Evolutionary conservation across 1,140 invertebrate species (phyloP).

Genomic region (Theocolax elegans): DNA sequence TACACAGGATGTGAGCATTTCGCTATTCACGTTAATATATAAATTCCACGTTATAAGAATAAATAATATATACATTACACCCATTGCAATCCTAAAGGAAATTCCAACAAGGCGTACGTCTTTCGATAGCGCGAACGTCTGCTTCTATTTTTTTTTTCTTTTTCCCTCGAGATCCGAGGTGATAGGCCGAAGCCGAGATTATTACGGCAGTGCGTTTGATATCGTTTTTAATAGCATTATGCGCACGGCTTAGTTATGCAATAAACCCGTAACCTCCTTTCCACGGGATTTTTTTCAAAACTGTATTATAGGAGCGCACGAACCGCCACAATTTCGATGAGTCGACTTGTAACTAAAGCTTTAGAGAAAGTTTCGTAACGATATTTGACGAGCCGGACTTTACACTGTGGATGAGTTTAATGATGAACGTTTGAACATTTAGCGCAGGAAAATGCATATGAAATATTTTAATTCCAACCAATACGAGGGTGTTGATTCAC

Average conservation of each 20-base stretch:
- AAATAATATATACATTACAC: too few relatives aligned
- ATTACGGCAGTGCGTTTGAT: conserved; percentile 22
- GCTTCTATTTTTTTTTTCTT: neutral
- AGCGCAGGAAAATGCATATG: too few relatives aligned
- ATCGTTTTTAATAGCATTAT: conserved; percentile 33
- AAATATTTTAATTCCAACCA: too few relatives aligned
- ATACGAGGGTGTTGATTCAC: too few relatives aligned
- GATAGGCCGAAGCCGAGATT: neutral
- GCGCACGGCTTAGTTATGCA: neutral
- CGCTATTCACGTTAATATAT: too few relatives aligned
- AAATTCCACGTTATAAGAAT: too few relatives aligned
- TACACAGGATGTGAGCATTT: too few relatives aligned
- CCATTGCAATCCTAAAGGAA: too few relatives aligned
- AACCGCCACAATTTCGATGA: neutral
- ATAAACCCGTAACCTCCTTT: conserved; percentile 21
- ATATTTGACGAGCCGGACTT: neutral
- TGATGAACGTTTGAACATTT: too few relatives aligned
- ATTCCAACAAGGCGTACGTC: too few relatives aligned
- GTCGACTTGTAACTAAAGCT: neutral
- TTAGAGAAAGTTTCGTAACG: neutral
- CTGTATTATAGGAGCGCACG: neutral
- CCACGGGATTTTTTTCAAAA: conserved; percentile 24
- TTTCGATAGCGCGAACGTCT: neutral
- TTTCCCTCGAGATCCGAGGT: neutral
- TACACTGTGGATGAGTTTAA: too few relatives aligned